A percentile compares a stretch with the other conserved stretches of the same genome.
These are phyloP conservation scores for Euplexia lucipara DNA, from an alignment of 2,888 invertebrate genomes.

Conservation along the genomic window DNA sequence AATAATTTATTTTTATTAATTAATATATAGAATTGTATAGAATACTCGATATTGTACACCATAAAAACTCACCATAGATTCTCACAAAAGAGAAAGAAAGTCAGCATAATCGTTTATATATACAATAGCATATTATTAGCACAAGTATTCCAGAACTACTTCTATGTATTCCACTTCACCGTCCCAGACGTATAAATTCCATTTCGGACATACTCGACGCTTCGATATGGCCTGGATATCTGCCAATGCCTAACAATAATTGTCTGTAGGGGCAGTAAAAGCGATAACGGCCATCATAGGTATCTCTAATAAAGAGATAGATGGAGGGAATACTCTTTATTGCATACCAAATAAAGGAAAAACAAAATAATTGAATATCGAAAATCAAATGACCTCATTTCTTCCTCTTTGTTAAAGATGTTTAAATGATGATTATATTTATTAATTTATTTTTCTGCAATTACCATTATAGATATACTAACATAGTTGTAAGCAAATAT, in stretches of 20 bases:
- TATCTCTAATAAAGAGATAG: slow-evolving; percentile 12
- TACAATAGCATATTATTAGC: background rate
- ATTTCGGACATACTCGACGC: slow-evolving; percentile 31
- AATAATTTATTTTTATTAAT: no score
- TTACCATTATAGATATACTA: no score
- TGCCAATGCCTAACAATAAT: slow-evolving; percentile 32
- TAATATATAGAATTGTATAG: no score
- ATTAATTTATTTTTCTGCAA: no score
- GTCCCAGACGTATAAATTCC: slow-evolving; percentile 28
- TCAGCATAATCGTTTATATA: background rate
- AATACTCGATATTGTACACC: no score
- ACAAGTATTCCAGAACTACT: slow-evolving; percentile 19
- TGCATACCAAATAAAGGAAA: background rate
- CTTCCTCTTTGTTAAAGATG: no score
- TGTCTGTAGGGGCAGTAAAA: slow-evolving; percentile 18
- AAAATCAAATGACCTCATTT: no score
- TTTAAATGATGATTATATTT: no score
- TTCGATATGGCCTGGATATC: slow-evolving; percentile 24
- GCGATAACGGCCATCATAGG: slow-evolving; percentile 12
- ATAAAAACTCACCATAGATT: no score
- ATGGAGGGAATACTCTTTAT: background rate
- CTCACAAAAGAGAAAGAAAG: no score
- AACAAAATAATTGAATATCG: no score
- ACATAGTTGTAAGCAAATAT: no score
- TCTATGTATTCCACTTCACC: background rate